A percentile compares a stretch with the other conserved stretches of the same genome.
These are phyloP conservation scores for Catocala nupta DNA, from an alignment of 2,888 invertebrate genomes.

Conservation along the genomic window DNA sequence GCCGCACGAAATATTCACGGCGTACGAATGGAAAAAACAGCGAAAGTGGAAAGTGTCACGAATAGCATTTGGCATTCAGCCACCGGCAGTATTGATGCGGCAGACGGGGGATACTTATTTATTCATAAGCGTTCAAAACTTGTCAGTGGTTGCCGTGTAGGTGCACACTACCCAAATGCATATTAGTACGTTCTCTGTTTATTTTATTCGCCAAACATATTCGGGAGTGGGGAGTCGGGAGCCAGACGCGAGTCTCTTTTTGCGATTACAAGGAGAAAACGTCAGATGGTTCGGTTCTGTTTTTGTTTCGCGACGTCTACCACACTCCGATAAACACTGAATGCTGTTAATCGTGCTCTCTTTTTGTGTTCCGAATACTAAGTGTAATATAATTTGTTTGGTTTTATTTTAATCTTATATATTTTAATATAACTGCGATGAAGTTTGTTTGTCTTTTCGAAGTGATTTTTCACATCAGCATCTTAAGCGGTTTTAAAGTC, in stretches of 20 bases:
- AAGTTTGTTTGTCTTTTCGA: no score
- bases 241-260: conserved; percentile 54
- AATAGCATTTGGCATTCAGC: conserved; percentile 83
- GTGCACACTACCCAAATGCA: conserved; percentile 50
- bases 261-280: conserved; percentile 49
- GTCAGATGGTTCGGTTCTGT: conserved; percentile 43
- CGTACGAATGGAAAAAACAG: conserved; percentile 68
- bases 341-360: conserved; percentile 35
- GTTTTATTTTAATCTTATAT: no score
- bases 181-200: conserved; percentile 68
- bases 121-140: conserved; percentile 86
- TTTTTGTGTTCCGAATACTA: conserved; percentile 9
- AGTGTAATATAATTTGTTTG: not conserved
- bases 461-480: no score
- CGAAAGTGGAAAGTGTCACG: conserved; percentile 84
- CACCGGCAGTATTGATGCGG: conserved; percentile 80
- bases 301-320: conserved; percentile 47
- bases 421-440: no score
- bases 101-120: conserved; percentile 81
- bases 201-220: conserved; percentile 67
- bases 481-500: no score
- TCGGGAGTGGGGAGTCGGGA: conserved; percentile 24
- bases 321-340: conserved; percentile 46
- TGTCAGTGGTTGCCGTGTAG: conserved; percentile 64
- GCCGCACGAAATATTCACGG: conserved; percentile 70